phyloP scores from a whole-genome alignment of 1,140 invertebrate species.

The Drosophila tristis region DNA sequence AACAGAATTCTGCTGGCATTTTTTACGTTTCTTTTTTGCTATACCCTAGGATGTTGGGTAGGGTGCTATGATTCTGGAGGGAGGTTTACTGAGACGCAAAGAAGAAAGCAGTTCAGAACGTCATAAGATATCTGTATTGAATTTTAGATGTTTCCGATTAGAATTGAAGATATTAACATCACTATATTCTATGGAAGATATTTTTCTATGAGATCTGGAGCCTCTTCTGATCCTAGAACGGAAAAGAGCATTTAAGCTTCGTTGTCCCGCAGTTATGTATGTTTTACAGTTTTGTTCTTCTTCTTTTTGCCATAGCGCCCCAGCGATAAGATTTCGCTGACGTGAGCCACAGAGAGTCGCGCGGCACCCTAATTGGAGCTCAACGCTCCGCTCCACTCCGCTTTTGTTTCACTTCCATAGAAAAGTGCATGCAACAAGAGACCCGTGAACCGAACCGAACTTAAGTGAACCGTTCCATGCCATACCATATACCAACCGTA shows the following conservation, averaged over 20 bases:
- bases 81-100: too few species aligned
- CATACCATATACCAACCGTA: constrained; percentile 17
- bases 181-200: not conserved
- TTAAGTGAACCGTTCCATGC: constrained; percentile 28
- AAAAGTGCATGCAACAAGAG: constrained; percentile 81
- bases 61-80: too few species aligned
- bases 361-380: constrained; percentile 76
- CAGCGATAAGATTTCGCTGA: constrained; percentile 80
- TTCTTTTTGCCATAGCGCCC: constrained; percentile 47
- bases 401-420: constrained; percentile 81
- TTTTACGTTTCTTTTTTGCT: constrained; percentile 35
- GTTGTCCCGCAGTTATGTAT: too few species aligned
- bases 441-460: constrained; percentile 64
- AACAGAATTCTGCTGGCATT: constrained; percentile 57
- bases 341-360: constrained; percentile 50
- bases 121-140: not conserved
- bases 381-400: constrained; percentile 76
- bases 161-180: too few species aligned
- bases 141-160: too few species aligned
- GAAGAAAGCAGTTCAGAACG: too few species aligned
- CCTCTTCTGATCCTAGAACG: not conserved
- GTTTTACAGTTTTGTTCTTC: too few species aligned
- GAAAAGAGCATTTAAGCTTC: too few species aligned
- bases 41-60: not conserved
- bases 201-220: too few species aligned